A percentile compares a stretch with the other conserved stretches of the same genome.
Conservation (phyloP, 92 coral and sea anemone genomes). For the Heliopora coerulea region DNA sequence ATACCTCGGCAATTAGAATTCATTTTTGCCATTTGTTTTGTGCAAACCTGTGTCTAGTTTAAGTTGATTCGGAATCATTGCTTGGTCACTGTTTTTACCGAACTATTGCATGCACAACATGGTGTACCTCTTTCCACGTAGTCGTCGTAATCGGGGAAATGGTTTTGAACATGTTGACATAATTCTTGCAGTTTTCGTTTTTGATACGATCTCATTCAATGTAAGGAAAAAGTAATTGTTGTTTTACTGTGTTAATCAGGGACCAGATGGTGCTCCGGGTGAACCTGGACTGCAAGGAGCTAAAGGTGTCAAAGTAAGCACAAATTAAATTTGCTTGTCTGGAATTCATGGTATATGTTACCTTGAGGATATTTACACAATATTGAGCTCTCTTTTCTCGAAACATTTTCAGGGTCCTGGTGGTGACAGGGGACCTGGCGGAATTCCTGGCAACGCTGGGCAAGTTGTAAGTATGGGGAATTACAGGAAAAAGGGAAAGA, state of each 20-base stretch:
- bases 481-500: no score
- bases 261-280: conserved; percentile 45
- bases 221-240: no score
- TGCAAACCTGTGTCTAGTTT: no score
- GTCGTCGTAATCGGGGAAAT: no score
- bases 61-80: no score
- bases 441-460: conserved; percentile 60
- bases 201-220: no score
- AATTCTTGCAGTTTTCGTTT: not conserved
- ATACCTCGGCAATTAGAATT: no score
- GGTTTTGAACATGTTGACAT: no score
- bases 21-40: no score
- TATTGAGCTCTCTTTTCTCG: not conserved
- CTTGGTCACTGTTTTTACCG: no score
- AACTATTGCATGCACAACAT: no score
- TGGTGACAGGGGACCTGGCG: conserved; percentile 54
- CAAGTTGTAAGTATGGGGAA: conserved; percentile 68
- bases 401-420: conserved; percentile 49
- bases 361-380: not conserved
- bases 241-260: not conserved
- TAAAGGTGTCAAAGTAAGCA: conserved; percentile 31
- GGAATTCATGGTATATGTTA: not conserved
- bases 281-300: conserved; percentile 57
- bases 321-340: not conserved
- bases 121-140: no score